Conservation (phyloP, 1,140 invertebrate genomes). For the Hestina assimilis region DNA sequence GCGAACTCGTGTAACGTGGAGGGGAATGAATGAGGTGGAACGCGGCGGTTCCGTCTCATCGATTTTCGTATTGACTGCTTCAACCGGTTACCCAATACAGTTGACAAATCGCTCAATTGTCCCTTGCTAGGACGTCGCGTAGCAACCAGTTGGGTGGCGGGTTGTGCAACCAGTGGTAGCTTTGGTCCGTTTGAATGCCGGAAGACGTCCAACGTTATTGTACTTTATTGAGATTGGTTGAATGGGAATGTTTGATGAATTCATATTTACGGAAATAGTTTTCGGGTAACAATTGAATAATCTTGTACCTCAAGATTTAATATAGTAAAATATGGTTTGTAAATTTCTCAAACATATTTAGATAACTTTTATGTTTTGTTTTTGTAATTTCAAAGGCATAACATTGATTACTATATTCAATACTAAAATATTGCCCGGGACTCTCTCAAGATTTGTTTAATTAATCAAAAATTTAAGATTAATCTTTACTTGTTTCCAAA, state of each 20-base stretch:
- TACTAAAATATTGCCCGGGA: too few relatives aligned
- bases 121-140: constrained; percentile 26
- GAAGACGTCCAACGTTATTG: constrained; percentile 61
- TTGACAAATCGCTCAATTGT: constrained; percentile 77
- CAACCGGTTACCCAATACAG: constrained; percentile 48
- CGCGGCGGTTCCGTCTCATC: constrained; percentile 32
- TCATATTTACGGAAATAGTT: constrained; percentile 5
- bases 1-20: constrained; percentile 34
- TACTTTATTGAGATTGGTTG: constrained; percentile 58
- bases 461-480: too few relatives aligned
- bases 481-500: too few relatives aligned
- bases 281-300: neutral
- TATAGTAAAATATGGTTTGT: neutral
- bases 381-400: too few relatives aligned
- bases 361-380: too few relatives aligned
- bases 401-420: too few relatives aligned
- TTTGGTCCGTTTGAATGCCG: constrained; percentile 54
- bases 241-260: constrained; percentile 7
- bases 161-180: constrained; percentile 48
- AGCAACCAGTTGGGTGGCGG: constrained; percentile 45
- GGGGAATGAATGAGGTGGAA: constrained; percentile 44
- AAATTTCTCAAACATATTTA: too few relatives aligned
- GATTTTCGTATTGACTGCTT: constrained; percentile 42
- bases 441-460: too few relatives aligned
- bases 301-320: neutral